Conservation (phyloP, 2,888 invertebrate species). For the Halictus ligatus region DNA sequence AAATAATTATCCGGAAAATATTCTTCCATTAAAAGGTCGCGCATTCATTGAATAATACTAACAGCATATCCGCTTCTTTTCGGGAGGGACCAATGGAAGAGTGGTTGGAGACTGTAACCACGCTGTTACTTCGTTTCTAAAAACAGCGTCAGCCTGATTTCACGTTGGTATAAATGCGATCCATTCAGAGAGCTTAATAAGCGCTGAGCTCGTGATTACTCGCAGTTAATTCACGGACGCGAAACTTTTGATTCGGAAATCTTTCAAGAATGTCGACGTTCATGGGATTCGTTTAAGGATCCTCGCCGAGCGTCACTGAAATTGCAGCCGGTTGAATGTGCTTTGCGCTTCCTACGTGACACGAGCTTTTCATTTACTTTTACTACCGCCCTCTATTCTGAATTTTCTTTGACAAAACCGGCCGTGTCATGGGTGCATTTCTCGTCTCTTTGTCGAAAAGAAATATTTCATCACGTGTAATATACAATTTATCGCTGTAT, state of each 20-base stretch:
- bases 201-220: not conserved
- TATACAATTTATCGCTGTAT: too few relatives aligned
- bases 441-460: too few relatives aligned
- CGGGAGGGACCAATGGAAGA: not conserved
- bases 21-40: too few relatives aligned
- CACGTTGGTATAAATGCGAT: not conserved
- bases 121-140: not conserved
- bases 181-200: constrained; percentile 27
- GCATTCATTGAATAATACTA: not conserved
- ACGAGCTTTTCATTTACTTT: not conserved
- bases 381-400: not conserved
- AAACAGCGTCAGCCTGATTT: constrained; percentile 24
- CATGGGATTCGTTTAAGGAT: not conserved
- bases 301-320: not conserved
- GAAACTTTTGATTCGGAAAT: not conserved
- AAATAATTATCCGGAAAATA: too few relatives aligned
- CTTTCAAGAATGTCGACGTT: constrained; percentile 14
- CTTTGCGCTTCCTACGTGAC: not conserved
- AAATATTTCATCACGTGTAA: too few relatives aligned
- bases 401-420: too few relatives aligned
- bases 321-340: not conserved
- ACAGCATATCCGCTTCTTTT: not conserved
- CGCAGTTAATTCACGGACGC: not conserved
- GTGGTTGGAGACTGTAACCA: not conserved
- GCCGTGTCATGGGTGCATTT: too few relatives aligned